Conservation (phyloP, 2,797 vertebrate genomes). For the Australoheros facetus region DNA sequence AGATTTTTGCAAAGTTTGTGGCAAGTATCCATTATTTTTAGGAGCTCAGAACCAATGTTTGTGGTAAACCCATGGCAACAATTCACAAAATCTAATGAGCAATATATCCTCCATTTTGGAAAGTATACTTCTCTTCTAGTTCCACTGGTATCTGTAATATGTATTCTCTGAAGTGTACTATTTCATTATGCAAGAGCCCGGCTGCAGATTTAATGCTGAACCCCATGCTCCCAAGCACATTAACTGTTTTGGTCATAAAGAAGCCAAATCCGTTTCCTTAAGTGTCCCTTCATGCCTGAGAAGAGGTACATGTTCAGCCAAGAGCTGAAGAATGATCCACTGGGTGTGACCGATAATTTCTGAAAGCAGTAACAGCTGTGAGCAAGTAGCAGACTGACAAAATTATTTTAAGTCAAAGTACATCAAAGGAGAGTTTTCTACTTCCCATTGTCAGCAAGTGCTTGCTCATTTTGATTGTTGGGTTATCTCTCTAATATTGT, state of each 20-base stretch:
- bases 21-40: not conserved
- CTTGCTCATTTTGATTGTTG: too few relatives aligned
- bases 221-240: not conserved
- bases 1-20: not conserved
- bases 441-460: too few relatives aligned
- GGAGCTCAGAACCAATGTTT: not conserved
- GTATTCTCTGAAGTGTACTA: not conserved
- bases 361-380: not conserved
- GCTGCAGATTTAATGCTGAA: not conserved
- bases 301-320: not conserved
- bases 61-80: not conserved
- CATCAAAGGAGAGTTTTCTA: too few relatives aligned
- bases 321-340: not conserved
- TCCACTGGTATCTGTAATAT: not conserved
- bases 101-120: not conserved
- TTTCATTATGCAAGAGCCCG: conserved; percentile 2
- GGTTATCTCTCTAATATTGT: too few relatives aligned
- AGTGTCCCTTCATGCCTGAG: not conserved
- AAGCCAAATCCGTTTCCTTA: not conserved
- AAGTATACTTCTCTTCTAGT: not conserved
- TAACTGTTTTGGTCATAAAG: not conserved
- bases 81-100: not conserved
- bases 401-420: not conserved
- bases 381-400: not conserved
- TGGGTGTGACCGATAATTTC: not conserved